These are phyloP conservation scores for Dendrolimus punctatus DNA, from an alignment of 1,140 invertebrate species.

Conservation along the genomic window DNA sequence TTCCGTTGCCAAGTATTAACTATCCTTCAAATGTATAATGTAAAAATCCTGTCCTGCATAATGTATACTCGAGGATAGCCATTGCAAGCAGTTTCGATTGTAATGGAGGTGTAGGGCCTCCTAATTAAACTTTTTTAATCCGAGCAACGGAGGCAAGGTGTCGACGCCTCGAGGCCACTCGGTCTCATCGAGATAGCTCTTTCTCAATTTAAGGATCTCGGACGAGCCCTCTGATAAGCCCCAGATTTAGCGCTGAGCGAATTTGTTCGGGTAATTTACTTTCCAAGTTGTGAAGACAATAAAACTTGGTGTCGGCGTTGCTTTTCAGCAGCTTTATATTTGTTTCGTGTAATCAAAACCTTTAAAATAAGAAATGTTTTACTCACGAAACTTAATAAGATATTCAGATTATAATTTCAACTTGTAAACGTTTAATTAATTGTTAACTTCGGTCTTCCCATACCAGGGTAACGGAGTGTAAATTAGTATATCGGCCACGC, in stretches of 20 bases:
- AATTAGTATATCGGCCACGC: no score
- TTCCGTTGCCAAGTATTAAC: no score
- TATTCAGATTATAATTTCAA: no score
- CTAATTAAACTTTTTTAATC: slow-evolving; percentile 64
- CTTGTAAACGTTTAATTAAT: no score
- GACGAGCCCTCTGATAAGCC: slow-evolving; percentile 56
- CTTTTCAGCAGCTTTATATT: slow-evolving; percentile 51
- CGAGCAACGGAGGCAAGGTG: slow-evolving; percentile 43
- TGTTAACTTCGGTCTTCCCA: no score
- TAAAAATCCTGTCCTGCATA: no score
- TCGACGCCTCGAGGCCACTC: slow-evolving; percentile 49
- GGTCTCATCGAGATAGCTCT: slow-evolving; percentile 53
- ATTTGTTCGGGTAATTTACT: slow-evolving; percentile 67
- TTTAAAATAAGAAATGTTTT: slow-evolving; percentile 37
- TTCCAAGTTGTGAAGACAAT: slow-evolving; percentile 63
- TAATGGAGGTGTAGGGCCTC: slow-evolving; percentile 32
- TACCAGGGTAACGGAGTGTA: no score
- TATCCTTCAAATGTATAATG: no score
- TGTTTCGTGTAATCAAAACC: slow-evolving; percentile 55
- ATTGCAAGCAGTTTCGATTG: slow-evolving; percentile 7
- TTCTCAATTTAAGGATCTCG: slow-evolving; percentile 62
- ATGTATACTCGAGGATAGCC: background rate
- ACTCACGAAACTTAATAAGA: no score
- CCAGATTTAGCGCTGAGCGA: slow-evolving; percentile 62
- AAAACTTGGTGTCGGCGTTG: slow-evolving; percentile 50